Percentiles rank a stretch among this genome's conserved stretches.
Conservation (phyloP, 2,888 invertebrate species). For the Rhingia rostrata region DNA sequence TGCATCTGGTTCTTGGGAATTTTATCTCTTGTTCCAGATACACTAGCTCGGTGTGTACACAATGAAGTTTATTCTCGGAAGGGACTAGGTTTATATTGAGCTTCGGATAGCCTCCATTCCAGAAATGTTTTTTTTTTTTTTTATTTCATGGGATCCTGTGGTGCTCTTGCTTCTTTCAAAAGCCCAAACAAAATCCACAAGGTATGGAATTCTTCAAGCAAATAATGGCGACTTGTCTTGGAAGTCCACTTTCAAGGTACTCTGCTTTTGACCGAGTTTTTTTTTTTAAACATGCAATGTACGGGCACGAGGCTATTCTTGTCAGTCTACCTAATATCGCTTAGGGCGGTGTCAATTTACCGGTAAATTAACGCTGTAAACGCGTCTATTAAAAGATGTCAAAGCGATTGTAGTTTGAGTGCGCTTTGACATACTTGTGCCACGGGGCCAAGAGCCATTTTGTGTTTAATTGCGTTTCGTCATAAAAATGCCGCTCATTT, state of each 20-base stretch:
- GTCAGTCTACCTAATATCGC: slow-evolving; percentile 4
- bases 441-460: neutral
- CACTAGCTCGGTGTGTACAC: neutral
- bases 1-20: slow-evolving; percentile 16
- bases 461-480: too few relatives aligned
- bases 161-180: slow-evolving; percentile 32
- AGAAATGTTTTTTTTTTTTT: neutral
- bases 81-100: slow-evolving; percentile 42
- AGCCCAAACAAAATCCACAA: slow-evolving; percentile 17
- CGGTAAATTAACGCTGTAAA: slow-evolving; percentile 37
- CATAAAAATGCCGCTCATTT: too few relatives aligned
- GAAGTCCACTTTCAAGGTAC: slow-evolving; percentile 27
- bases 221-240: slow-evolving; percentile 45
- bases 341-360: slow-evolving; percentile 29
- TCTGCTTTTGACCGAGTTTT: slow-evolving; percentile 62
- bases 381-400: slow-evolving; percentile 42
- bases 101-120: neutral
- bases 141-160: neutral
- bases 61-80: slow-evolving; percentile 51
- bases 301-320: slow-evolving; percentile 17
- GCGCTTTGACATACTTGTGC: neutral
- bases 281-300: neutral
- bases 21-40: neutral
- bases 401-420: slow-evolving; percentile 17
- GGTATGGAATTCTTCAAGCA: neutral